Percentiles rank a stretch among this genome's conserved stretches.
Evolutionary conservation across 2,797 vertebrate species (phyloP).

Genomic region (Psittacula echo): DNA sequence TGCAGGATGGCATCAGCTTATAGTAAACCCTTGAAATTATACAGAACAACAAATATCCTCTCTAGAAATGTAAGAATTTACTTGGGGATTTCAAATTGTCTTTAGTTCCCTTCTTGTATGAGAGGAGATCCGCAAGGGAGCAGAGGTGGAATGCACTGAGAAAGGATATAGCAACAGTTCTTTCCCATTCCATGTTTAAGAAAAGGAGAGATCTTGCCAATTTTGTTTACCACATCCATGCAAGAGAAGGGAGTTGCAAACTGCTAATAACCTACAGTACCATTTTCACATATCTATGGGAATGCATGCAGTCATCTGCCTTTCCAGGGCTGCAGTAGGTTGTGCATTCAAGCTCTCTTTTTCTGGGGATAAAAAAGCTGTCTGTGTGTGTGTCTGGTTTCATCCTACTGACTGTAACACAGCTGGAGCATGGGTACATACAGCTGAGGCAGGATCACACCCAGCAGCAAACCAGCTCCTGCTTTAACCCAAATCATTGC

Average conservation of each 20-base stretch:
- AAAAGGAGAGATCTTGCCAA: not conserved
- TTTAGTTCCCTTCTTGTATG: not conserved
- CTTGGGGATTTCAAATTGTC: not conserved
- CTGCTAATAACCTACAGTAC: not conserved
- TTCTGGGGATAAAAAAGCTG: not conserved
- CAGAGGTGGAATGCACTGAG: not conserved
- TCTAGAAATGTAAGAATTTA: not conserved
- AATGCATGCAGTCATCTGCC: not conserved
- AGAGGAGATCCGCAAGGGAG: not conserved
- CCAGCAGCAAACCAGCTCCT: not conserved
- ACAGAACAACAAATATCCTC: not conserved
- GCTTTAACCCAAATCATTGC: not conserved
- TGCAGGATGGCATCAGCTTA: not conserved
- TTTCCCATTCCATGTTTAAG: not conserved
- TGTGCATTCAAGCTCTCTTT: not conserved
- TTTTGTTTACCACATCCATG: not conserved
- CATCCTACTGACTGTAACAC: not conserved
- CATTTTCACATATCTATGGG: not conserved
- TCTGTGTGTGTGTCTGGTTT: not conserved
- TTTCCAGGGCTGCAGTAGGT: not conserved
- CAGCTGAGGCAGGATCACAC: not conserved
- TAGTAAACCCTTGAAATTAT: not conserved
- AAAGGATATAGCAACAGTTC: not conserved
- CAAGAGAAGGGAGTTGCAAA: not conserved
- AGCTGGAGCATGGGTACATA: accelerated